These are phyloP conservation scores for Macrotis lagotis DNA, from an alignment of 2,113 vertebrate species.

Conservation along the genomic window DNA sequence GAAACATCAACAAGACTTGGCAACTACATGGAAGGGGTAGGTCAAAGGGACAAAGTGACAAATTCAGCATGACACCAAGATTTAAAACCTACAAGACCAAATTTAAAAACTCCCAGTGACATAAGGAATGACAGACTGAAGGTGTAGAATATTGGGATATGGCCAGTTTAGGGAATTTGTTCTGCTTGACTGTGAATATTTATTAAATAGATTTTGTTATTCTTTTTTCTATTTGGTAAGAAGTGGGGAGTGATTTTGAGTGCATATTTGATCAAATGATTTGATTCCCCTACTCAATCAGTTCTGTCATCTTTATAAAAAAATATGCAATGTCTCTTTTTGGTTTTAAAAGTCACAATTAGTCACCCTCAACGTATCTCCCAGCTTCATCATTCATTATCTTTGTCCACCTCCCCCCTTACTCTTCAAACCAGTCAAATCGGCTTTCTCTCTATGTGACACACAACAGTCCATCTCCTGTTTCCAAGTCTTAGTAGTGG, in stretches of 20 bases:
- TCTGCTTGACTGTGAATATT: background rate
- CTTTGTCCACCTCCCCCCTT: too few species aligned
- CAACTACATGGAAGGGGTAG: too few species aligned
- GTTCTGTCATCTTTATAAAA: background rate
- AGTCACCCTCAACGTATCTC: background rate
- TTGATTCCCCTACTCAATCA: background rate
- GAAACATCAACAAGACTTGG: too few species aligned
- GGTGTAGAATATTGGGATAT: too few species aligned
- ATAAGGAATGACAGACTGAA: too few species aligned
- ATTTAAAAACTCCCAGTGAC: too few species aligned
- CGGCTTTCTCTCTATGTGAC: background rate
- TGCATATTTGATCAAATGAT: background rate
- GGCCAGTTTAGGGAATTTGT: too few species aligned
- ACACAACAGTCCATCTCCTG: background rate
- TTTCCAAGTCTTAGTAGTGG: background rate
- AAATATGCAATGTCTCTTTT: background rate
- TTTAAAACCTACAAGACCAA: too few species aligned
- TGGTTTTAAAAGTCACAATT: background rate
- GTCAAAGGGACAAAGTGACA: too few species aligned
- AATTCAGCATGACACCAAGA: too few species aligned
- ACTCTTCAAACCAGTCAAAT: background rate
- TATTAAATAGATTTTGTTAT: background rate
- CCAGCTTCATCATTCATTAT: background rate
- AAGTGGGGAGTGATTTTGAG: background rate
- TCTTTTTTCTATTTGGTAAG: background rate